Evolutionary conservation across 2,113 vertebrate genomes (phyloP), one percentile per base, ranked within the genome.

Genomic region (Mesoclemmys tuberculata): DNA sequence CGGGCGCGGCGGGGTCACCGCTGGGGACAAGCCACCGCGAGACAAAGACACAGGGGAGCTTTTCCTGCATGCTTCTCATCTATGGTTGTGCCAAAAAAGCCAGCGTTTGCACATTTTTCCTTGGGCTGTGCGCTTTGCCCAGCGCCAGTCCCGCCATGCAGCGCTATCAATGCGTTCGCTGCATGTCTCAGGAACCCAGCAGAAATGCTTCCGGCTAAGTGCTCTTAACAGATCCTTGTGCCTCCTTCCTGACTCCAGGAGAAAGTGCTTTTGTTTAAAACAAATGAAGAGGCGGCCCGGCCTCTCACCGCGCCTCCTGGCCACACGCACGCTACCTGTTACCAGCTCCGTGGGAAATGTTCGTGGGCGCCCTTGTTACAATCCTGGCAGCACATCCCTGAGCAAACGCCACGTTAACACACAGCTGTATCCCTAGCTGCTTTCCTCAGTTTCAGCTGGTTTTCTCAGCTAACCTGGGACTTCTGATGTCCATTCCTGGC

Each of bases 401-500:
- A 26, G 38, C 71, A 74, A 44, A 74, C 12, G 3, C 71, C 41
- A 44, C 3, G 1, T 13, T 44, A 75, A 38, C 41, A 7, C 41
- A 22, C 38, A 41, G 71, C 38, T 14, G 22, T 10, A 26, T 24
- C 26, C 38, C 71, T 22, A 24, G 56, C 56, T 10, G 56, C 7
- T 27, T 58, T 24, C 24, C 56, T 58, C 4, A 8, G 46, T 46
- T 10, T n/a, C 79, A 1, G 6, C 18, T 14, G 18, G 16, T 38
- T n/a, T 71, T 27, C 21, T n/a, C 79, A 1, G 6, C 18, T 14
- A 52, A 14, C 52, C 58, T 27, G 7, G 26, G 24, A 18, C n/a
- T 7, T 21, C 52, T 29, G 1, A 61, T 27, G 1, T 18, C 24
- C 21, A 10, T 19, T 35, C 18, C 6, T 2, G 31, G 11, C 38